Evolutionary conservation across 2,797 vertebrate species (phyloP).

Genomic region (Aphelocoma californica): DNA sequence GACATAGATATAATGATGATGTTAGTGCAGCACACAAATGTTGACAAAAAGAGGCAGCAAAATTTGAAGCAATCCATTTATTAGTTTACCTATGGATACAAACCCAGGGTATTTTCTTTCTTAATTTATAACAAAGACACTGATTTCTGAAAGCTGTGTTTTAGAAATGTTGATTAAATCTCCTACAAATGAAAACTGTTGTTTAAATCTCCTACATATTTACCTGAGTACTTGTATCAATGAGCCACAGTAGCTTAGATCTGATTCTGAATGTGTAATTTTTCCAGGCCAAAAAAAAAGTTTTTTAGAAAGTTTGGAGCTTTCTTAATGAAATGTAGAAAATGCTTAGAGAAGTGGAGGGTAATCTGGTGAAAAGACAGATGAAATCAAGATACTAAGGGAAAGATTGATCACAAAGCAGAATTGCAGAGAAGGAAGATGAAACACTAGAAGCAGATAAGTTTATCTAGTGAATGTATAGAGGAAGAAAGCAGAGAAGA

Average conservation of each 20-base stretch:
- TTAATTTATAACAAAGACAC: background rate
- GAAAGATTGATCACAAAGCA: conserved; percentile 44
- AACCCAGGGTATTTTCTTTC: background rate
- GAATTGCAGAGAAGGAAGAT: conserved; percentile 35
- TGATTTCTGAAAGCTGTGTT: background rate
- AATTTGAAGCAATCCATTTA: background rate
- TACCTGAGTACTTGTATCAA: background rate
- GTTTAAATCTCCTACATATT: background rate
- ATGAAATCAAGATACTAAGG: background rate
- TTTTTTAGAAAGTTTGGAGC: background rate
- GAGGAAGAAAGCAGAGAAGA: conserved; percentile 15
- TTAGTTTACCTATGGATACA: background rate
- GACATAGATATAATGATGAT: background rate
- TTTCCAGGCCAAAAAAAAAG: background rate
- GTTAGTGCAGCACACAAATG: background rate
- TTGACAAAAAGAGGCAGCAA: background rate
- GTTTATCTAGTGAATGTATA: conserved; percentile 22
- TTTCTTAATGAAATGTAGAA: conserved; percentile 20
- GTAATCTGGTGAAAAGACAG: conserved; percentile 25
- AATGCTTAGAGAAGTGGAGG: conserved; percentile 13
- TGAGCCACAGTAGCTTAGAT: background rate
- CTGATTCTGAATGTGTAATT: background rate
- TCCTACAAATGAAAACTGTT: background rate
- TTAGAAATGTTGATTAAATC: background rate
- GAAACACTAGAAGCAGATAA: conserved; percentile 24